Conservation (phyloP, 2,888 invertebrate genomes). For the Trichogramma evanescens region DNA sequence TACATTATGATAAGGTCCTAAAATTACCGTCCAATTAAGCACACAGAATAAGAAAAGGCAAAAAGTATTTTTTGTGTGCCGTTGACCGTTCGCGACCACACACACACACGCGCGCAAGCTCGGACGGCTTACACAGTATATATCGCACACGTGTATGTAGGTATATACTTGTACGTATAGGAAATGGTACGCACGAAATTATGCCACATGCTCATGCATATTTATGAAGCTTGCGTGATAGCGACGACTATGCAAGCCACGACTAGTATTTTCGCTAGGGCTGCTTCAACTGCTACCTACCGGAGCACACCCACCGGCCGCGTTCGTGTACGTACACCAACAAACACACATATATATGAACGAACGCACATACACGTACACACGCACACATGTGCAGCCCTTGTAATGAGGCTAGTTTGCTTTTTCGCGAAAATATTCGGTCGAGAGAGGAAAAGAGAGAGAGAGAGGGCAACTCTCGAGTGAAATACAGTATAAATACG, state of each 20-base stretch:
- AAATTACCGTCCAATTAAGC: slow-evolving; percentile 17
- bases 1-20: slow-evolving; percentile 17
- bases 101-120: too few species aligned
- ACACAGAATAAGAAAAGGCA: slow-evolving; percentile 7
- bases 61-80: not conserved
- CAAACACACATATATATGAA: too few species aligned
- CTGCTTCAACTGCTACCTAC: not conserved
- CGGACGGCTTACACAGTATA: too few species aligned
- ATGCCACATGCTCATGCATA: slow-evolving; percentile 23
- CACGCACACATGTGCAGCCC: not conserved
- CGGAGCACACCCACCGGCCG: not conserved
- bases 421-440: slow-evolving; percentile 9
- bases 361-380: too few species aligned
- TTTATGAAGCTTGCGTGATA: slow-evolving; percentile 19
- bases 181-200: slow-evolving; percentile 16
- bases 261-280: too few species aligned
- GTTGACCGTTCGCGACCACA: too few species aligned
- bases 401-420: not conserved
- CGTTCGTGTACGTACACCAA: too few species aligned
- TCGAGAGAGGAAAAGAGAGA: too few species aligned
- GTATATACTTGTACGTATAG: not conserved
- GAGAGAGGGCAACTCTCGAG: too few species aligned
- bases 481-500: slow-evolving; percentile 7
- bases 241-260: not conserved
- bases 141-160: too few species aligned